A percentile compares a stretch with the other conserved stretches of the same genome.
Conservation (phyloP, 2,797 vertebrate genomes). For the Microchirus variegatus region DNA sequence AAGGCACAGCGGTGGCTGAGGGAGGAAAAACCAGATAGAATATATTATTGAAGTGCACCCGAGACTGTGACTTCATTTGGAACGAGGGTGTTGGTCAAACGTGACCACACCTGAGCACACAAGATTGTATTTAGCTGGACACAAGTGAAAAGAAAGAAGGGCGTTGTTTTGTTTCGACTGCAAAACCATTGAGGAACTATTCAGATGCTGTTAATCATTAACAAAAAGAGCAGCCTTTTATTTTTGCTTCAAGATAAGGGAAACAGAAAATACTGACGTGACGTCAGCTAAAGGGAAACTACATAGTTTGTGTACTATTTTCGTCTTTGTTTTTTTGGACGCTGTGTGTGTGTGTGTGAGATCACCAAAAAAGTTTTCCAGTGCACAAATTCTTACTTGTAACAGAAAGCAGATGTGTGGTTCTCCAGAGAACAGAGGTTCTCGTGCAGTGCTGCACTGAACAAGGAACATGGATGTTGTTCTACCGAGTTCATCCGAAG, state of each 20-base stretch:
- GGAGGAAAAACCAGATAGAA: neutral
- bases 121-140: conserved; percentile 4
- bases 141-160: conserved; percentile 1
- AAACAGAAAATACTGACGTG: too few relatives aligned
- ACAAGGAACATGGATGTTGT: too few relatives aligned
- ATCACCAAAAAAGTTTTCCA: conserved; percentile 7
- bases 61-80: conserved; percentile 28
- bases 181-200: too few relatives aligned
- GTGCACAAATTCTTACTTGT: conserved; percentile 26
- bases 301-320: too few relatives aligned
- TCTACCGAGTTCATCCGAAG: too few relatives aligned
- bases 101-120: conserved; percentile 52
- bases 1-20: neutral
- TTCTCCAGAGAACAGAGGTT: neutral
- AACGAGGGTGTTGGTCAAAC: conserved; percentile 11
- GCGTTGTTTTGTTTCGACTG: too few relatives aligned
- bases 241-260: too few relatives aligned
- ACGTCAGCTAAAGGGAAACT: too few relatives aligned
- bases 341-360: neutral
- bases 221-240: too few relatives aligned
- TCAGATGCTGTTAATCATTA: too few relatives aligned
- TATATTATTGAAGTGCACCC: neutral
- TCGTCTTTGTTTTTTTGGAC: too few relatives aligned
- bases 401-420: conserved; percentile 55
- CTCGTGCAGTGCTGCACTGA: neutral